phyloP scores from a whole-genome alignment of 2,888 invertebrate species.

The Plutella xylostella region DNA sequence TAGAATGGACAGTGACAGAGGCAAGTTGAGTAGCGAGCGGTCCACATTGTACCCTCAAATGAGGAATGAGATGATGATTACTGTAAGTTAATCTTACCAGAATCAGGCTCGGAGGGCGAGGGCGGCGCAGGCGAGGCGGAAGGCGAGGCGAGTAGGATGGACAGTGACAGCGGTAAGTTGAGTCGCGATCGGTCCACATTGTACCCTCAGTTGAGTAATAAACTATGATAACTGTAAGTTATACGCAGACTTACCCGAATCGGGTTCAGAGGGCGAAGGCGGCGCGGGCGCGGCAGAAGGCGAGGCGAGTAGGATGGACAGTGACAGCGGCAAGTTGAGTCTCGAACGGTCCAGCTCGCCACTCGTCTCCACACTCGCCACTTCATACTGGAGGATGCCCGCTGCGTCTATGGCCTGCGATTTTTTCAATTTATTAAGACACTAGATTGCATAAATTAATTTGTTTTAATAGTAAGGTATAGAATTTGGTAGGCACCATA shows the following conservation, averaged over 20 bases:
- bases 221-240: no score
- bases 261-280: constrained; percentile 80
- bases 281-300: constrained; percentile 80
- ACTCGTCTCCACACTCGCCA: constrained; percentile 81
- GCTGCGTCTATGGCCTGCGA: no score
- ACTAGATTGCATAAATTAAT: no score
- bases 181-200: not conserved
- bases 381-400: constrained; percentile 80
- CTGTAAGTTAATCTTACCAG: constrained; percentile 63
- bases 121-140: not conserved
- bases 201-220: no score
- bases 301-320: constrained; percentile 79
- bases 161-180: not conserved
- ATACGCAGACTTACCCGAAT: constrained; percentile 63
- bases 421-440: no score
- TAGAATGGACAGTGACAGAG: not conserved
- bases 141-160: not conserved
- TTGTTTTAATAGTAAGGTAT: no score
- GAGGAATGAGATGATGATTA: no score
- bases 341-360: constrained; percentile 82
- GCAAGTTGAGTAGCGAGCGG: not conserved
- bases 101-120: no score
- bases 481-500: no score
- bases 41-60: no score
- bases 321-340: constrained; percentile 77